Evolutionary conservation across 2,888 invertebrate species (phyloP).

Genomic region (Synergus japonicus): DNA sequence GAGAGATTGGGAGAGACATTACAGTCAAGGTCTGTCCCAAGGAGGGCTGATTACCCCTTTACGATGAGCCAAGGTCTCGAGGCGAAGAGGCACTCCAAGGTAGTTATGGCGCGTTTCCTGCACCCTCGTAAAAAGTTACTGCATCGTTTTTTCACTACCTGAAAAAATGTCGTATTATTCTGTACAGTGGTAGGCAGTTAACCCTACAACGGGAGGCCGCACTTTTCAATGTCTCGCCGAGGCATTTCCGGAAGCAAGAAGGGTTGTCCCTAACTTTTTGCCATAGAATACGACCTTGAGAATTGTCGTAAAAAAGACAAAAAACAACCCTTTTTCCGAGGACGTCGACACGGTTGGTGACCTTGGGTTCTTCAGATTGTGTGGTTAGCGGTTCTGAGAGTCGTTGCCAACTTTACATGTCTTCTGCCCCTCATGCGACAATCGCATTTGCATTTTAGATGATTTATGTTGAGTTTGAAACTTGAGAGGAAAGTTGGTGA

Average conservation of each 20-base stretch:
- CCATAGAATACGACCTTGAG: slow-evolving; percentile 57
- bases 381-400: slow-evolving; percentile 45
- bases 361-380: slow-evolving; percentile 58
- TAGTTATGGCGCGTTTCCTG: slow-evolving; percentile 51
- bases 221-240: slow-evolving; percentile 33
- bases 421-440: background rate
- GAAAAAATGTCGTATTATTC: slow-evolving; percentile 60
- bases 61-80: slow-evolving; percentile 71
- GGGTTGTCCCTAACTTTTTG: slow-evolving; percentile 62
- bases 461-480: background rate
- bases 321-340: slow-evolving; percentile 60
- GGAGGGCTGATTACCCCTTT: slow-evolving; percentile 77
- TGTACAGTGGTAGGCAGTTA: slow-evolving; percentile 61
- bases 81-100: slow-evolving; percentile 46
- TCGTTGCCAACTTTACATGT: background rate
- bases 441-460: slow-evolving; percentile 19
- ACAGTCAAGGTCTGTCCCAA: slow-evolving; percentile 69
- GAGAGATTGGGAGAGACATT: slow-evolving; percentile 63
- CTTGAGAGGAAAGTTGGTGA: background rate
- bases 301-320: slow-evolving; percentile 53
- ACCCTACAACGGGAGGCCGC: slow-evolving; percentile 60
- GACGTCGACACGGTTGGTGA: slow-evolving; percentile 51
- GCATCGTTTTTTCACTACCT: slow-evolving; percentile 60
- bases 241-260: slow-evolving; percentile 63
- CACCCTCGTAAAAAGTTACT: slow-evolving; percentile 68